Conservation (phyloP, 2,113 vertebrate genomes). For the Pogonocichla stellata region DNA sequence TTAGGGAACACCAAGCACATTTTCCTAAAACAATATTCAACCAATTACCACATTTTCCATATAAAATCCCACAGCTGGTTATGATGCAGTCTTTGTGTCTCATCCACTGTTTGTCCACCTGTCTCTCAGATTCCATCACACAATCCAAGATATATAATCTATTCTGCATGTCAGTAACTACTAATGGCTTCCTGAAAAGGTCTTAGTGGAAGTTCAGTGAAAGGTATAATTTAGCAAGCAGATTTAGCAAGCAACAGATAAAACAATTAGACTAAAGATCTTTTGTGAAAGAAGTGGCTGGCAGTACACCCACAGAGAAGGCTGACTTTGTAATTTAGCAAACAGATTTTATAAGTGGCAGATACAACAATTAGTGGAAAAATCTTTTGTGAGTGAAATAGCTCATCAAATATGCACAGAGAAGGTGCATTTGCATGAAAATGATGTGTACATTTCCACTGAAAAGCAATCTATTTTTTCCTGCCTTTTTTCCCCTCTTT, state of each 20-base stretch:
- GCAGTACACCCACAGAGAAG: conserved; percentile 12
- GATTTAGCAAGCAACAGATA: conserved; percentile 71
- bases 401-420: conserved; percentile 35
- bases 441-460: not conserved
- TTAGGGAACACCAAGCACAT: not conserved
- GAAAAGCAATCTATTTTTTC: conserved; percentile 22
- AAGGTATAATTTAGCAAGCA: conserved; percentile 75
- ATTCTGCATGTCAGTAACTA: conserved; percentile 40
- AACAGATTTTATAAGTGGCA: conserved; percentile 69
- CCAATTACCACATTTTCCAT: not conserved
- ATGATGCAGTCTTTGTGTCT: not conserved
- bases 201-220: conserved; percentile 61
- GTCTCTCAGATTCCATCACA: not conserved
- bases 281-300: conserved; percentile 60
- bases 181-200: conserved; percentile 66
- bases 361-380: conserved; percentile 68
- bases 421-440: conserved; percentile 52
- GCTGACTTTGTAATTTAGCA: conserved; percentile 72
- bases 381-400: conserved; percentile 62
- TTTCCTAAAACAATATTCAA: not conserved
- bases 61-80: not conserved
- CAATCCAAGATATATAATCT: not conserved
- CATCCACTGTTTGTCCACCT: not conserved
- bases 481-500: not conserved
- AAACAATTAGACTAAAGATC: conserved; percentile 72